Percentiles rank a stretch among this genome's conserved stretches.
phyloP scores from a whole-genome alignment of 1,140 invertebrate genomes.

The Diorhabda carinulata region DNA sequence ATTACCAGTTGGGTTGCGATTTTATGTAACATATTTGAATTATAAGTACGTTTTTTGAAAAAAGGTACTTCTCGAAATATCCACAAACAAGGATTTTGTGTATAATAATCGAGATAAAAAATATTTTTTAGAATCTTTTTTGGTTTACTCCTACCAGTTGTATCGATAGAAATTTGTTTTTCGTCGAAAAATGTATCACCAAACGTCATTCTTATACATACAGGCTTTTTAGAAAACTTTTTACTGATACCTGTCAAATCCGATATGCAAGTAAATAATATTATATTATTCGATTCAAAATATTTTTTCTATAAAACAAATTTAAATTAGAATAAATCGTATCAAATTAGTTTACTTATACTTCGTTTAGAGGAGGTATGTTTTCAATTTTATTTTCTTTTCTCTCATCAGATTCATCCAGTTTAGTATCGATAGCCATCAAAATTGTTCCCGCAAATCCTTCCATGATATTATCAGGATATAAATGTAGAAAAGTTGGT shows the following conservation, averaged over 20 bases:
- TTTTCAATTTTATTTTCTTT: conserved; percentile 8
- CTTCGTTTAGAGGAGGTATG: conserved; percentile 34
- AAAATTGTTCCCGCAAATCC: conserved; percentile 57
- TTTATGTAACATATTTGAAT: conserved; percentile 75
- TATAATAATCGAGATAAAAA: conserved; percentile 74
- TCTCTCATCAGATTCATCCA: conserved; percentile 43
- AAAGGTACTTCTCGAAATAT: conserved; percentile 73
- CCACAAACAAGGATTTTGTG: conserved; percentile 78
- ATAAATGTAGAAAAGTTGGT: conserved; percentile 69
- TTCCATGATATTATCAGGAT: conserved; percentile 51
- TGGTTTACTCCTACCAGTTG: conserved; percentile 16
- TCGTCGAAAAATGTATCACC: conserved; percentile 21
- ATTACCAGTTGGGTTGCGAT: conserved; percentile 72
- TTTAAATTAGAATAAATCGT: conserved; percentile 2
- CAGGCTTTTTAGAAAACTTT: conserved; percentile 32
- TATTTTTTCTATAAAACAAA: conserved; percentile 6
- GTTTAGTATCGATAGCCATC: conserved; percentile 55
- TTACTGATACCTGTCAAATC: conserved; percentile 36
- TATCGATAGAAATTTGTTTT: conserved; percentile 15
- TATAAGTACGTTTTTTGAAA: conserved; percentile 74
- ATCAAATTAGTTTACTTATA: conserved; percentile 28
- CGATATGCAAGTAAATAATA: conserved; percentile 37
- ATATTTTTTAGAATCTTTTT: conserved; percentile 49
- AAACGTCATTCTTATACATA: conserved; percentile 38
- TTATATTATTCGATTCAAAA: background rate